These are phyloP conservation scores for Nyctibius grandis DNA, from an alignment of 2,797 vertebrate genomes.

Conservation along the genomic window DNA sequence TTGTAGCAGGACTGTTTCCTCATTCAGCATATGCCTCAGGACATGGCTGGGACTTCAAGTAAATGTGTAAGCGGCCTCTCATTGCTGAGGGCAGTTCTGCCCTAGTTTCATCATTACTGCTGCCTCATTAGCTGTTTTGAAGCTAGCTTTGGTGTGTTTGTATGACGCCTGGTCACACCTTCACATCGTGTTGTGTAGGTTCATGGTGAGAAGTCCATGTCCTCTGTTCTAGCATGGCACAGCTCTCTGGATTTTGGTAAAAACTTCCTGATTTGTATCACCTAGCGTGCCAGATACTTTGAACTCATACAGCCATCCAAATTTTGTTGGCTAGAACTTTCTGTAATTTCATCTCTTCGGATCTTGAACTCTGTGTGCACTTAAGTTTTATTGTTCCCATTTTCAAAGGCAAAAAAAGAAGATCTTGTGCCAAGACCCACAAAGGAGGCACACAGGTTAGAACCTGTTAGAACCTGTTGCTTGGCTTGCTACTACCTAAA, in stretches of 20 bases:
- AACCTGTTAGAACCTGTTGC: neutral
- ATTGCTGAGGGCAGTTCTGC: neutral
- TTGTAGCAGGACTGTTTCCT: neutral
- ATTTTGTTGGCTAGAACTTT: neutral
- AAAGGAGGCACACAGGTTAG: rapidly evolving
- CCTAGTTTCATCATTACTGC: neutral
- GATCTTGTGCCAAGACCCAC: neutral
- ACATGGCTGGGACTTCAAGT: neutral
- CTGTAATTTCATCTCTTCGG: neutral
- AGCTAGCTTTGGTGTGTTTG: neutral
- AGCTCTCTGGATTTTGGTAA: neutral
- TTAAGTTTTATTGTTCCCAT: neutral
- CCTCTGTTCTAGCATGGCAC: neutral
- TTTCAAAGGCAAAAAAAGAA: neutral
- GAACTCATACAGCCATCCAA: neutral
- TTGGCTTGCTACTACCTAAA: neutral
- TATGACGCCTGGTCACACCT: neutral
- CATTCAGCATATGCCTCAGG: neutral
- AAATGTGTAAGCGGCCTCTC: neutral
- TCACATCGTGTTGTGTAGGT: neutral
- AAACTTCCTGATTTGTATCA: neutral
- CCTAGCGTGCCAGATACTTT: neutral
- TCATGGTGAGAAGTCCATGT: neutral
- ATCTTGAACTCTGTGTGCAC: rapidly evolving
- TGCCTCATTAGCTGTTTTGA: neutral